Conservation (phyloP, 2,888 invertebrate genomes). For the Stenolophus ochropezus region DNA sequence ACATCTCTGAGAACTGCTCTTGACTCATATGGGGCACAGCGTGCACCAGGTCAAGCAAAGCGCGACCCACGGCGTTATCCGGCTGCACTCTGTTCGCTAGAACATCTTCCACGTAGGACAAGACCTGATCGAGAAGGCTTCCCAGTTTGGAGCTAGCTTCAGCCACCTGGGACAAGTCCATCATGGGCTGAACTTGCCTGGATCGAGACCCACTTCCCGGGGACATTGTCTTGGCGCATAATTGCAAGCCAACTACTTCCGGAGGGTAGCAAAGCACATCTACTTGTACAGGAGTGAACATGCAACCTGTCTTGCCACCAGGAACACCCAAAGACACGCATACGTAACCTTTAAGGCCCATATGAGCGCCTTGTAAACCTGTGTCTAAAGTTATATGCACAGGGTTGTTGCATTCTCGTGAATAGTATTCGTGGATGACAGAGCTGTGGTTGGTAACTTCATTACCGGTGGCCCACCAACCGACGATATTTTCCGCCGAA, state of each 20-base stretch:
- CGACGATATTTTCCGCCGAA: conserved; percentile 94
- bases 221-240: conserved; percentile 88
- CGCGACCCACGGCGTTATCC: conserved; percentile 92
- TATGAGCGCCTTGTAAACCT: conserved; percentile 87
- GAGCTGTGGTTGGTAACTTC: conserved; percentile 98
- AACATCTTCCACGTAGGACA: conserved; percentile 94
- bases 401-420: conserved; percentile 94
- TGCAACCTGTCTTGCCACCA: conserved; percentile 92
- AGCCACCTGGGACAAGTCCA: conserved; percentile 87
- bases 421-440: conserved; percentile 97
- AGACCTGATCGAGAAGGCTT: conserved; percentile 84
- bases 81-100: conserved; percentile 84
- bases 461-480: conserved; percentile 99
- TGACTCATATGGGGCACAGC: conserved; percentile 93
- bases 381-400: conserved; percentile 98
- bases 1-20: conserved; percentile 94
- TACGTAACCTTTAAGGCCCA: conserved; percentile 96
- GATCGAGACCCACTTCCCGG: conserved; percentile 69
- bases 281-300: conserved; percentile 97
- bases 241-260: conserved; percentile 87
- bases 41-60: conserved; percentile 92
- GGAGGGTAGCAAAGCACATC: conserved; percentile 93
- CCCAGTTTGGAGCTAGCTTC: conserved; percentile 89
- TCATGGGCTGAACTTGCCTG: conserved; percentile 77
- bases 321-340: conserved; percentile 96